Base-by-base conservation (phyloP, 2,113 vertebrate species). In the Peucedramus taeniatus region DNA sequence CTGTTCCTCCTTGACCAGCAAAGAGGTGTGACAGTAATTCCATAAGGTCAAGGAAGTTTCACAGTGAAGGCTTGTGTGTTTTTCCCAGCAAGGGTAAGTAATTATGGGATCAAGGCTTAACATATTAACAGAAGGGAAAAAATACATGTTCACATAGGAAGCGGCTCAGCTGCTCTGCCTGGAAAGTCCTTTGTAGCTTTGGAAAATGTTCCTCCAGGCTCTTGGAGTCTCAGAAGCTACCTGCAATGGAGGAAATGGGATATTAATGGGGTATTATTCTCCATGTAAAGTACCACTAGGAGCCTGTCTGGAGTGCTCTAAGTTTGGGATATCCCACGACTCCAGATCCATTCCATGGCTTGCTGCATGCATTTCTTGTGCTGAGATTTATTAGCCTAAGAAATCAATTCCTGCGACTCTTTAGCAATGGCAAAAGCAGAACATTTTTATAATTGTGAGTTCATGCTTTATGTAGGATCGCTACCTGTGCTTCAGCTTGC, bases 121-220 rank as follows among this genome's bases (percentile, higher is more conserved):
- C 4, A 21, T 27, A 16, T 22, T 66, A 66, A 40, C 16, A 19
- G 27, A 47, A 35, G 17, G 6, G 23, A 4, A 54, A 54, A 21
- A 13, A 2, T 19, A 4, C 23, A 3, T 33, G 3, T 57, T 75
- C 21, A 20, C 17, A 24, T 27, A 30, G 0, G 0, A 40, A 47
- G 15, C 50, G n/a, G 9, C n/a, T 30, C 13, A 65, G 63, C 12
- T 81, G 18, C 44, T 68, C 40, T 89, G 24, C 44, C 39, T 83
- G 59, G 35, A n/a, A 64, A 56, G 7, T 10, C 24, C 37, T 80
- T 39, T 68, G 61, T 12, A 31, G 37, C 44, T 59, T 37, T 77
- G 14, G 27, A 27, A 56, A 65, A 10, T 11, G 23, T 45, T 87
- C 16, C 11, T 57, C 10, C 17, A 49, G 42, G 54, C 39, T 45